A percentile compares a stretch with the other conserved stretches of the same genome.
phyloP scores from a whole-genome alignment of 2,888 invertebrate species.

The Phengaris arion region DNA sequence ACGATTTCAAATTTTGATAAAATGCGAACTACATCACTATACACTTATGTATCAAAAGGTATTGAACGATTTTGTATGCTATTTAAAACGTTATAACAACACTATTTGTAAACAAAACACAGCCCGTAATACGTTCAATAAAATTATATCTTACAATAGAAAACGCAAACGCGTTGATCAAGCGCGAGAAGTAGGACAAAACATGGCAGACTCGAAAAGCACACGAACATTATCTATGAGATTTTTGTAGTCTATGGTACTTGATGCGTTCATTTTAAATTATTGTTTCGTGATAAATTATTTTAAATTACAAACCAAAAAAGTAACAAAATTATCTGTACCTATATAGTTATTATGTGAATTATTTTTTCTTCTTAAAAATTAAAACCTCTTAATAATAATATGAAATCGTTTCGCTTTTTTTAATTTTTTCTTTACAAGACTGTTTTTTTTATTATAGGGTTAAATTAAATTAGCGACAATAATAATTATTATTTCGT shows the following conservation, averaged over 20 bases:
- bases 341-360: too few species aligned
- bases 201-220: constrained; percentile 78
- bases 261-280: constrained; percentile 38
- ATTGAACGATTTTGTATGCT: constrained; percentile 53
- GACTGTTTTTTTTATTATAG: too few species aligned
- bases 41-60: constrained; percentile 60
- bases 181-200: constrained; percentile 80
- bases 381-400: too few species aligned
- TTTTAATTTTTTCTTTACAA: too few species aligned
- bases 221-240: constrained; percentile 70
- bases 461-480: too few species aligned
- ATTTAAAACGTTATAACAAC: constrained; percentile 60
- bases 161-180: constrained; percentile 75
- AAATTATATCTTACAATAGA: constrained; percentile 68
- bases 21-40: constrained; percentile 67
- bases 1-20: constrained; percentile 66
- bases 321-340: not conserved
- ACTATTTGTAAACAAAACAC: constrained; percentile 77
- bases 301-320: not conserved
- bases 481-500: too few species aligned
- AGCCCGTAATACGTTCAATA: constrained; percentile 71
- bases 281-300: not conserved
- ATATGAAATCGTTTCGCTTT: too few species aligned
- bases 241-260: constrained; percentile 61
- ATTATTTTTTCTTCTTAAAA: too few species aligned